Evolutionary conservation across 2,888 invertebrate genomes (phyloP).

Genomic region (Drosophila setosimentum): DNA sequence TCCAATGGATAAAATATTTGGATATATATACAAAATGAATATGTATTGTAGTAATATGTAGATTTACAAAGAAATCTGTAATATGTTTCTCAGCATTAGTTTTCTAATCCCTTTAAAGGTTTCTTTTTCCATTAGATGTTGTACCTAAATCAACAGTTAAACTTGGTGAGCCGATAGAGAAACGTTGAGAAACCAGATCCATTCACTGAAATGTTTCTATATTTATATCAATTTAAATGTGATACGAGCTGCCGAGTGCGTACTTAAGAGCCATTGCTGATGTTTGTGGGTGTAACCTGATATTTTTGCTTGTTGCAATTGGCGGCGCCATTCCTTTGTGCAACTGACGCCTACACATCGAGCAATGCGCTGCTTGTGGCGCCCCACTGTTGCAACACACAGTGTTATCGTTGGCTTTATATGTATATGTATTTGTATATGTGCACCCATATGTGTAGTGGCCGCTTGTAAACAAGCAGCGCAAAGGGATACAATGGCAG

Average conservation of each 20-base stretch:
- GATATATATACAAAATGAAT: too few relatives aligned
- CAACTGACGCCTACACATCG: constrained; percentile 59
- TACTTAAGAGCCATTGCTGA: constrained; percentile 35
- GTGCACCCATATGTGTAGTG: constrained; percentile 28
- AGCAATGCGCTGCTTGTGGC: constrained; percentile 36
- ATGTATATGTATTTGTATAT: constrained; percentile 3
- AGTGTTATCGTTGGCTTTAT: constrained; percentile 53
- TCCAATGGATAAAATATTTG: neutral
- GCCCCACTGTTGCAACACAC: constrained; percentile 21
- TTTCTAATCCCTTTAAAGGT: neutral
- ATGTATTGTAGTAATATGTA: too few relatives aligned
- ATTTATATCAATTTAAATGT: constrained; percentile 72
- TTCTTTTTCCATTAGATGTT: neutral
- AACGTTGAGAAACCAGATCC: constrained; percentile 6
- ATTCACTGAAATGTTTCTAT: constrained; percentile 28
- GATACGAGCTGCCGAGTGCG: constrained; percentile 45
- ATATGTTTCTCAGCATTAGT: neutral
- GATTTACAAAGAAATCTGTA: neutral
- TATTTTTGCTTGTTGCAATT: constrained; percentile 63
- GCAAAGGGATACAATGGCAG: constrained; percentile 56
- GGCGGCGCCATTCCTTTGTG: constrained; percentile 63
- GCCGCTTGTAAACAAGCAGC: constrained; percentile 56
- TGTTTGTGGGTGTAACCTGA: constrained; percentile 47
- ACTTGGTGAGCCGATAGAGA: constrained; percentile 1
- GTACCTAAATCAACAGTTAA: constrained; percentile 7